These are phyloP conservation scores for Gobio occitaniae DNA, from an alignment of 2,797 vertebrate species.

Conservation along the genomic window DNA sequence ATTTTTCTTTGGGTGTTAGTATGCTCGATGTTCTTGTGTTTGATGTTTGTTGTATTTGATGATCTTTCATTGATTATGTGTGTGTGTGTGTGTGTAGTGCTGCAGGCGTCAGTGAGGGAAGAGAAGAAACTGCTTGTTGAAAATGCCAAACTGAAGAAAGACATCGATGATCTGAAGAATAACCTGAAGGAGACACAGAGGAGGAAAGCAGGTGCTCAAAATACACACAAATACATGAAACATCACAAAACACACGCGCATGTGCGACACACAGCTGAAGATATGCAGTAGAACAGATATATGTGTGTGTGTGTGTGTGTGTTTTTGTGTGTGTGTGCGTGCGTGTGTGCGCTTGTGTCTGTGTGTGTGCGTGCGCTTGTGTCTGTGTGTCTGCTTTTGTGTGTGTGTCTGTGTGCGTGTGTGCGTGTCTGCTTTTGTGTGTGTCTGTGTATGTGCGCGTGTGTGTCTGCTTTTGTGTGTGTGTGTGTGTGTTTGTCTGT, in stretches of 20 bases:
- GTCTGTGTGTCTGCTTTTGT: no score
- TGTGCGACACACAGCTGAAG: background rate
- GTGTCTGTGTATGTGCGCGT: no score
- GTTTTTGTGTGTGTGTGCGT: slow-evolving; percentile 42
- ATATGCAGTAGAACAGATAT: background rate
- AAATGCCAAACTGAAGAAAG: slow-evolving; percentile 93
- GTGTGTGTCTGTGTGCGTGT: no score
- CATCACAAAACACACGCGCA: background rate
- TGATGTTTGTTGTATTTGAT: background rate
- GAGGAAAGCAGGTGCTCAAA: slow-evolving; percentile 80
- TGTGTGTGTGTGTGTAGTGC: slow-evolving; percentile 73
- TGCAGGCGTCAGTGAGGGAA: slow-evolving; percentile 90
- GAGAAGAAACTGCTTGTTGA: slow-evolving; percentile 97
- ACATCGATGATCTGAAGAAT: slow-evolving; percentile 87
- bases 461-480: no score
- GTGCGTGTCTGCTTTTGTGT: no score
- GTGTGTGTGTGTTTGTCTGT: no score
- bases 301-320: slow-evolving; percentile 10
- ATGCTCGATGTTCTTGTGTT: background rate
- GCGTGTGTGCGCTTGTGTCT: no score
- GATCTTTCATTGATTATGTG: background rate
- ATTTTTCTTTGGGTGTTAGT: background rate
- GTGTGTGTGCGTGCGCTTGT: no score
- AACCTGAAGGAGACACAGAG: slow-evolving; percentile 89
- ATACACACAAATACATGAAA: background rate